Evolutionary conservation across 1,140 invertebrate species (phyloP).

Genomic region (Plodia interpunctella): DNA sequence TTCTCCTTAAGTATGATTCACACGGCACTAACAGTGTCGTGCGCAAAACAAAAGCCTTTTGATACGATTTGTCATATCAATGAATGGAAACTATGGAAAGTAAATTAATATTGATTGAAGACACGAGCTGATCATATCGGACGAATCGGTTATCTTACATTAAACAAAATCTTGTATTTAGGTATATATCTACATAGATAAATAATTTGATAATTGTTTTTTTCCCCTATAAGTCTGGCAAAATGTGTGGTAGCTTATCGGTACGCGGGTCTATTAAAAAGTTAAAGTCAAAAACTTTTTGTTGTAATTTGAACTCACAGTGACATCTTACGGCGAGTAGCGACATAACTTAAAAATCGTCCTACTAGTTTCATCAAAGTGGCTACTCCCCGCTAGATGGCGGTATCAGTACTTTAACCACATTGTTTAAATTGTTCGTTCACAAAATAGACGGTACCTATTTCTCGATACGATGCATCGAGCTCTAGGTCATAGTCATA

Average conservation of each 20-base stretch:
- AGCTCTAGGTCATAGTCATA: no score
- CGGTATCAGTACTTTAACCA: background rate
- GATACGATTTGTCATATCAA: background rate
- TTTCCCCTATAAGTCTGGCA: no score
- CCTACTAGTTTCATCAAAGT: background rate
- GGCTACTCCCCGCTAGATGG: background rate
- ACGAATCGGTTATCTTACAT: background rate
- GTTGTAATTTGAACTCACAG: constrained; percentile 1
- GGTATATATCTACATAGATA: no score
- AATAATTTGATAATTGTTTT: constrained; percentile 13
- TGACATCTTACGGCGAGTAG: constrained; percentile 20
- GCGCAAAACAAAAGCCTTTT: constrained; percentile 57
- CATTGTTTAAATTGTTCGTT: no score
- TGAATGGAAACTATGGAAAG: constrained; percentile 11
- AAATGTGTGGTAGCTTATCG: no score
- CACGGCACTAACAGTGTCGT: constrained; percentile 50
- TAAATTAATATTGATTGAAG: constrained; percentile 7
- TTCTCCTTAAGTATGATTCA: constrained; percentile 47
- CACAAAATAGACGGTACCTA: no score
- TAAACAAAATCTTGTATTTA: background rate
- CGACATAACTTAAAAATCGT: background rate
- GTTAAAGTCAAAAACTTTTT: background rate
- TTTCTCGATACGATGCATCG: no score
- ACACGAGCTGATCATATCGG: background rate
- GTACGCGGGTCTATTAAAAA: no score